These are phyloP conservation scores for Papilio protenor DNA, from an alignment of 2,888 invertebrate genomes.

Conservation along the genomic window DNA sequence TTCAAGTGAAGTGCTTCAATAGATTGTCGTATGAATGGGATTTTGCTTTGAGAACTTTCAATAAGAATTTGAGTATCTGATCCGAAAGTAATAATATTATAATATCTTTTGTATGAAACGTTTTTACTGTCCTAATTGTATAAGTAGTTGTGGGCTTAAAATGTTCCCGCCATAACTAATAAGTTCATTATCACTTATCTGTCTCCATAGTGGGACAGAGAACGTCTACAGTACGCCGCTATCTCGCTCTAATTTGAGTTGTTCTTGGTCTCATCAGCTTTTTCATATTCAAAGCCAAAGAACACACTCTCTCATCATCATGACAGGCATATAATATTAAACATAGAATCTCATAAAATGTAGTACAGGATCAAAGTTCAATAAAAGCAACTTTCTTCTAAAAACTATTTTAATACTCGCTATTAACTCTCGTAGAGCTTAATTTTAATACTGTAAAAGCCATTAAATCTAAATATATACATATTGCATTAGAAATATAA, in stretches of 20 bases:
- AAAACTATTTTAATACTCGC: no score
- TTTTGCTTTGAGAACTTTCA: conserved; percentile 19
- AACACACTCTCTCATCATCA: no score
- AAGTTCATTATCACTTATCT: no score
- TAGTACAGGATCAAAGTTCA: background rate
- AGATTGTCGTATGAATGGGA: background rate
- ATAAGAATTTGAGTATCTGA: background rate
- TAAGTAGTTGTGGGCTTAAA: background rate
- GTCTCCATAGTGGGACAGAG: no score
- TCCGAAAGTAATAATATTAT: background rate
- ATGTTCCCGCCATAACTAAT: background rate
- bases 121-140: background rate
- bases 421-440: no score
- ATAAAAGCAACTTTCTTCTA: background rate
- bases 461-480: background rate
- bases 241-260: no score
- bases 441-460: no score
- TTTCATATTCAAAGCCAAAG: no score
- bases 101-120: background rate
- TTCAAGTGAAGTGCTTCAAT: conserved; percentile 18
- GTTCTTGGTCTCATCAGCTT: no score
- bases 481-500: background rate
- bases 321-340: no score
- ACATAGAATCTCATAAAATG: no score
- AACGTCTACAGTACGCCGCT: no score